Conservation (phyloP, 2,888 invertebrate genomes). For the Epinotia ramella region DNA sequence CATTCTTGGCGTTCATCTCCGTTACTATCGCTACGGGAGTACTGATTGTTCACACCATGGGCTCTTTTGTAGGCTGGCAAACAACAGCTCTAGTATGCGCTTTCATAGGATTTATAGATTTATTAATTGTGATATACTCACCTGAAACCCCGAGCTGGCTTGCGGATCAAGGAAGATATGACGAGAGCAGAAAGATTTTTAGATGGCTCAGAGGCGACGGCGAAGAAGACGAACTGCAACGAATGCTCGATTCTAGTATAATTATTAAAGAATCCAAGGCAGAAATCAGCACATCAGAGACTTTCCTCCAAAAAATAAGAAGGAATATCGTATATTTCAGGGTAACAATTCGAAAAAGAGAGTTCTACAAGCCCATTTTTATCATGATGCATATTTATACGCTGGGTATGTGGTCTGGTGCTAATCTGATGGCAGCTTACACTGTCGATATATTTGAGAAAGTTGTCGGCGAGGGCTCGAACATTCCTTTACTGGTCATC, state of each 20-base stretch:
- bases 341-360: constrained; percentile 58
- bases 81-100: constrained; percentile 77
- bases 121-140: constrained; percentile 65
- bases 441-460: constrained; percentile 60
- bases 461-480: constrained; percentile 58
- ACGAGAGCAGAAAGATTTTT: constrained; percentile 81
- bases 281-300: constrained; percentile 49
- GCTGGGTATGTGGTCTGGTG: constrained; percentile 65
- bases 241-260: constrained; percentile 65
- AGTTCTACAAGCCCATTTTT: constrained; percentile 68
- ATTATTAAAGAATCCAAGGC: constrained; percentile 59
- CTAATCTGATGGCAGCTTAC: constrained; percentile 63
- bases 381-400: constrained; percentile 67
- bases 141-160: constrained; percentile 88
- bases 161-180: constrained; percentile 78
- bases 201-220: constrained; percentile 81
- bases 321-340: constrained; percentile 51
- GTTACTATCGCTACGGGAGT: constrained; percentile 85
- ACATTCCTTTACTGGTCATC: constrained; percentile 59
- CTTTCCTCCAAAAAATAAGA: constrained; percentile 48
- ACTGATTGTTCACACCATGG: constrained; percentile 84
- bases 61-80: constrained; percentile 84
- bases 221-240: constrained; percentile 67
- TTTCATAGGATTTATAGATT: constrained; percentile 70
- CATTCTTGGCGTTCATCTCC: constrained; percentile 83